These are phyloP conservation scores for Calonectris borealis DNA, from an alignment of 2,113 vertebrate genomes.

Conservation along the genomic window DNA sequence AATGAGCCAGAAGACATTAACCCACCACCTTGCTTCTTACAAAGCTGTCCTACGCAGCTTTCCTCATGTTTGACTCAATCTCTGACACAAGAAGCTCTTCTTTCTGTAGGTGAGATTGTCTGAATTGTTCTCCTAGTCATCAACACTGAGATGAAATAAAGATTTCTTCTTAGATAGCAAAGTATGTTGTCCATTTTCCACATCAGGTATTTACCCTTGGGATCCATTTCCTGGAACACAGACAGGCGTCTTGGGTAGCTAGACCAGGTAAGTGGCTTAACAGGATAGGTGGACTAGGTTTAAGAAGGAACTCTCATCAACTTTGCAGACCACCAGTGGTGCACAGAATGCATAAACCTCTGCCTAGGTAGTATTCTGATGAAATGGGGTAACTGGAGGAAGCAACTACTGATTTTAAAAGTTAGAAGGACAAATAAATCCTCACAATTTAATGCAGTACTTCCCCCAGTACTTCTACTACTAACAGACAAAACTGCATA, in stretches of 20 bases:
- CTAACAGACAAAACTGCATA: neutral
- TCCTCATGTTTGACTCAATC: neutral
- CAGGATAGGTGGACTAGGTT: neutral
- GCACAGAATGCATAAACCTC: neutral
- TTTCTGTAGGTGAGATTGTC: neutral
- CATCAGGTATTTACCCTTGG: neutral
- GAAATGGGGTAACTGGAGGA: neutral
- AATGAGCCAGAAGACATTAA: neutral
- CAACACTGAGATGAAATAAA: neutral
- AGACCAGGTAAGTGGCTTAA: neutral
- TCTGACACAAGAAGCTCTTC: neutral
- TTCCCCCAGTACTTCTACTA: neutral
- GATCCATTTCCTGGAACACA: neutral
- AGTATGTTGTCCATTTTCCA: neutral
- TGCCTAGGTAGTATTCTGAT: neutral
- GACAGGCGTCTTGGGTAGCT: neutral
- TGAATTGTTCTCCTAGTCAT: neutral
- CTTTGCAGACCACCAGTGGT: neutral
- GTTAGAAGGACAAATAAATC: neutral
- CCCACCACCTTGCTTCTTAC: neutral
- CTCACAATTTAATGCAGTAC: neutral
- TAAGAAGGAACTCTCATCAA: neutral
- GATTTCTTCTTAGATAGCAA: neutral
- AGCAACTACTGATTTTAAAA: neutral
- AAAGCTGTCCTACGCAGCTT: fast-evolving